These are phyloP conservation scores for Diabrotica virgifera DNA, from an alignment of 1,140 invertebrate species.

Conservation along the genomic window DNA sequence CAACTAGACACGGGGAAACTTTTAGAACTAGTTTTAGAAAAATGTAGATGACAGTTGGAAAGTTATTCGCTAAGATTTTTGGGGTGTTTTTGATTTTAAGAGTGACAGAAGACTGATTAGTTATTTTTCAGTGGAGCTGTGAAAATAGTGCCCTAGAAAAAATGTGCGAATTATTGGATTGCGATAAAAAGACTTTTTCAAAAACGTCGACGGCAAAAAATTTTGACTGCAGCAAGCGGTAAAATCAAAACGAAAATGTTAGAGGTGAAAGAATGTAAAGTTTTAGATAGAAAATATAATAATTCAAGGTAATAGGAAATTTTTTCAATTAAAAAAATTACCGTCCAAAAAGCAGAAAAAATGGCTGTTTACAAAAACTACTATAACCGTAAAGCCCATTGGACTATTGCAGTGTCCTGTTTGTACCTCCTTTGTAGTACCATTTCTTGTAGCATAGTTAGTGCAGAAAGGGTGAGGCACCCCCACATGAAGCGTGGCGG, in stretches of 20 bases:
- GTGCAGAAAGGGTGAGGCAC: slow-evolving; percentile 33
- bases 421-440: slow-evolving; percentile 37
- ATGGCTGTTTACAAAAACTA: slow-evolving; percentile 39
- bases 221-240: slow-evolving; percentile 14
- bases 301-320: slow-evolving; percentile 22
- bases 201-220: not conserved
- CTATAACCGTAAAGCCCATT: slow-evolving; percentile 30
- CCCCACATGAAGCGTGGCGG: slow-evolving; percentile 26
- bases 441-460: slow-evolving; percentile 27
- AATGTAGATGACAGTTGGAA: slow-evolving; percentile 1
- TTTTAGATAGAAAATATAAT: slow-evolving; percentile 22
- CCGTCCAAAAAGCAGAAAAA: slow-evolving; percentile 17
- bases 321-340: slow-evolving; percentile 3
- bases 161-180: slow-evolving; percentile 12
- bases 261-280: slow-evolving; percentile 7
- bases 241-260: slow-evolving; percentile 9
- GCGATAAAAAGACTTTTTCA: not conserved
- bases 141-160: slow-evolving; percentile 13
- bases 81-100: slow-evolving; percentile 1
- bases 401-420: slow-evolving; percentile 33
- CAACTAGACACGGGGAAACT: slow-evolving; percentile 10
- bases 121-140: slow-evolving; percentile 13
- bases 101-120: not conserved
- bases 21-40: slow-evolving; percentile 4
- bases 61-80: not conserved